A percentile compares a stretch with the other conserved stretches of the same genome.
Evolutionary conservation across 2,888 invertebrate genomes (phyloP).

Genomic region (Leucophenga montana): DNA sequence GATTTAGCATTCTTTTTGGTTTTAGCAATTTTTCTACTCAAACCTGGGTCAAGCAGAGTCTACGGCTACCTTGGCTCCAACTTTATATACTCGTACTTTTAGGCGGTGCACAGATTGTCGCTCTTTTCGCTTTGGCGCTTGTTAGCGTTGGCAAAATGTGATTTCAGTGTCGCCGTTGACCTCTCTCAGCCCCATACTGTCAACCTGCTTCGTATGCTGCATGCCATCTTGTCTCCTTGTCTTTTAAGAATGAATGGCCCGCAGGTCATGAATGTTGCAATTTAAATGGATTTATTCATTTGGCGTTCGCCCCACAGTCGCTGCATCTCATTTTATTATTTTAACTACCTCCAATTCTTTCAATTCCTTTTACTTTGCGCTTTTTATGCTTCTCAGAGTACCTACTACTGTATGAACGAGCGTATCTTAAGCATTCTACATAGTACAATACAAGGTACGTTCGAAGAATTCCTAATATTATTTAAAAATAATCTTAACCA

Average conservation of each 20-base stretch:
- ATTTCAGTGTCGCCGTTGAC: constrained; percentile 29
- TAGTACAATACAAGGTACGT: background rate
- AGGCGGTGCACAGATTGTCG: constrained; percentile 53
- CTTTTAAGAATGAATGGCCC: constrained; percentile 58
- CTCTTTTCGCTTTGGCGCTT: constrained; percentile 57
- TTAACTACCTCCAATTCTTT: background rate
- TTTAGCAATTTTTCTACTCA: constrained; percentile 47
- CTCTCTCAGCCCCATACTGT: constrained; percentile 27
- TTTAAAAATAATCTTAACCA: too few species aligned
- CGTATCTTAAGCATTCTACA: constrained; percentile 7
- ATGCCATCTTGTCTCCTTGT: background rate
- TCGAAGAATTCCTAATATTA: too few species aligned
- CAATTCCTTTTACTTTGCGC: background rate
- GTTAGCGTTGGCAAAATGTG: constrained; percentile 42
- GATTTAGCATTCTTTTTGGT: constrained; percentile 68
- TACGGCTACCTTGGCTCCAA: background rate
- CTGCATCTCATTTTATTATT: too few species aligned
- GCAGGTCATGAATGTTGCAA: constrained; percentile 67
- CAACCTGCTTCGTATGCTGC: background rate
- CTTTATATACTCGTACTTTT: constrained; percentile 12
- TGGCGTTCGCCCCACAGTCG: constrained; percentile 32
- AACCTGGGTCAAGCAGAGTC: background rate
- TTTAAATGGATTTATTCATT: constrained; percentile 70
- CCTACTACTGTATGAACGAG: constrained; percentile 3
- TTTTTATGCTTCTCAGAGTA: background rate